Base-by-base conservation (phyloP, 2,113 vertebrate species). In the Lathamus discolor region DNA sequence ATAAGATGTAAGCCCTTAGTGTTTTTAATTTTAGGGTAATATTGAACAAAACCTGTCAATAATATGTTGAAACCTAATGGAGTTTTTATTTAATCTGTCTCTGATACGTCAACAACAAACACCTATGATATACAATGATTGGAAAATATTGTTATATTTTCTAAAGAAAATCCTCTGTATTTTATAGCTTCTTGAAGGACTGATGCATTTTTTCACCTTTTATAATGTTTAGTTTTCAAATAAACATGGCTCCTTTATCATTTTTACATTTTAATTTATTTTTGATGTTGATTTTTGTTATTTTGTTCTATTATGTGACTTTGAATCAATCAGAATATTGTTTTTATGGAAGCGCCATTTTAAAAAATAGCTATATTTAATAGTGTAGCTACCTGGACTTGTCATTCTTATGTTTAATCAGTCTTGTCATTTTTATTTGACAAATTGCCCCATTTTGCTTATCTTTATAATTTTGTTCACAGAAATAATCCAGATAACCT, bases 391-490 rank as follows among this genome's bases (percentile, higher is more conserved):
- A 90, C 67, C 77, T 33, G 27, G 24, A 52, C 46, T 41, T 78
- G 61, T 76, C 11, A 24, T 77, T 69, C 52, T 96, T 92, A 55
- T 27, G 7, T 85, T 96, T 88, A 94, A 95, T 92, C 64, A 86
- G n/a, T 86, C 5, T 83, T 84, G 76, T 86, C 20, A 92, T 72
- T 93, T 93, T 94, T 91, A 79, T 92, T 95, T 95, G 46, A 92
- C 51, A 94, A 92, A 86, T 35, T 70, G 19, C 14, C 43, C 35
- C 17, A 83, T 94, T 97, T 94, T 94, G 35, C 49, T 91, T 92
- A 89, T 96, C 68, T 82, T 89, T 91, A 91, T 92, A 91, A 86
- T 87, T 96, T 92, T 94, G 9, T 78, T 88, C 49, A 63, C 12
- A 54, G 68, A 96, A 83, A 66, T 79, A 91, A 51, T 63, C 11